Evolutionary conservation across 53 echinoderm and acorn worm genomes (phyloP), one percentile per base, ranked within the genome.

Genomic region (Mesocentrotus franciscanus): DNA sequence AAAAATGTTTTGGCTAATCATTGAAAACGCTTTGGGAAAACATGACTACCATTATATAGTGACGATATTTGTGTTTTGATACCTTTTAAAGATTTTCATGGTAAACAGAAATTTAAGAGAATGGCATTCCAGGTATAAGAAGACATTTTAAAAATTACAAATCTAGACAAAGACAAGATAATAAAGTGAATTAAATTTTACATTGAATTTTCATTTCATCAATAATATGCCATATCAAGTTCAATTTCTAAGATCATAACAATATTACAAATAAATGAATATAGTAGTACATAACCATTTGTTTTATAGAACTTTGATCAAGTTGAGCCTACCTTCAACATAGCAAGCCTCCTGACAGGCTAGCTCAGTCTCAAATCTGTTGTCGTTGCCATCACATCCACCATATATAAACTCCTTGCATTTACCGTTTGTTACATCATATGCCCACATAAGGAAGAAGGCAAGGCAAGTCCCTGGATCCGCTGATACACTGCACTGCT

Each of bases 291-390:
- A 17, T 3, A 61, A 49, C 49, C 49, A 49, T 49, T 49, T 49
- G n/a, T n/a, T 49, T 49, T 4, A 61, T 17, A 17, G 61, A 14
- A 17, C 61, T 18, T 61, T 61, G 24, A 27, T 74, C 30, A 27
- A 74, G 30, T 12, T 30, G 74, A 74, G 26, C 91, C 64, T 91
- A 94, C 95, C 95, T 94, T 93, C 96, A 34, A 93, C 96, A 89
- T 75, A 81, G 60, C 97, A 97, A n/a, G 59, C 76, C 0, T 93
- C 36, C 84, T 95, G 96, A 78, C 97, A 97, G 39, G 94, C 96
- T n/a, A 90, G 62, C 75, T 95, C 94, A 20, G 97, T 83, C 33
- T 97, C 97, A 92, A 97, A 97, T 64, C 85, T 34, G 70, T 94
- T 94, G 26, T 94, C 11, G 42, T 94, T 94, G 26, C 95, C 95